Percentiles rank a stretch among this genome's conserved stretches.
Conservation (phyloP, 2,888 invertebrate genomes). For the Macrosiphum euphorbiae region DNA sequence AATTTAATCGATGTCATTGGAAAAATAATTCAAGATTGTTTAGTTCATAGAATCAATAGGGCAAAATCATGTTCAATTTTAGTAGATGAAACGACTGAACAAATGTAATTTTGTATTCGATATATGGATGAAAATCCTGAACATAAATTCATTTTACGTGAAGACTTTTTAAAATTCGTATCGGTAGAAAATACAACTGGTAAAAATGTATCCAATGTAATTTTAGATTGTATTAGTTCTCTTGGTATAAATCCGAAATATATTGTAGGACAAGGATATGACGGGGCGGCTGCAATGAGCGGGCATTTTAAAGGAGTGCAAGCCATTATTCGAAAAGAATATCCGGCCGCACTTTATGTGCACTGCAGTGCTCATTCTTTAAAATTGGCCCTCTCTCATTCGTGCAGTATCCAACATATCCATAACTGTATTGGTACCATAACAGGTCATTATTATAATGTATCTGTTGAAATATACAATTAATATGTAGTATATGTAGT, state of each 20-base stretch:
- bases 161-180: no score
- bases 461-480: no score
- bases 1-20: no score
- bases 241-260: conserved; percentile 4
- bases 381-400: no score
- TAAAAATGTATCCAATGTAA: not conserved
- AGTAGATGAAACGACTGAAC: not conserved
- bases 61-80: no score
- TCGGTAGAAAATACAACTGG: no score
- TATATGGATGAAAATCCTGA: not conserved
- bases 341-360: no score
- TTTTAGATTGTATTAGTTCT: not conserved
- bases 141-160: not conserved
- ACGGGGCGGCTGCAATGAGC: not conserved
- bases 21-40: not conserved
- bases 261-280: conserved; percentile 4
- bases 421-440: no score
- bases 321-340: conserved; percentile 10
- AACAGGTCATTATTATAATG: no score
- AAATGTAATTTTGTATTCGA: not conserved
- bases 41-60: not conserved
- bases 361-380: no score
- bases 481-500: no score
- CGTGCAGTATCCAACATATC: no score
- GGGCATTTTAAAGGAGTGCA: not conserved